Evolutionary conservation across 2,797 vertebrate species (phyloP), one percentile per base, ranked within the genome.

Genomic region (Streptopelia turtur): DNA sequence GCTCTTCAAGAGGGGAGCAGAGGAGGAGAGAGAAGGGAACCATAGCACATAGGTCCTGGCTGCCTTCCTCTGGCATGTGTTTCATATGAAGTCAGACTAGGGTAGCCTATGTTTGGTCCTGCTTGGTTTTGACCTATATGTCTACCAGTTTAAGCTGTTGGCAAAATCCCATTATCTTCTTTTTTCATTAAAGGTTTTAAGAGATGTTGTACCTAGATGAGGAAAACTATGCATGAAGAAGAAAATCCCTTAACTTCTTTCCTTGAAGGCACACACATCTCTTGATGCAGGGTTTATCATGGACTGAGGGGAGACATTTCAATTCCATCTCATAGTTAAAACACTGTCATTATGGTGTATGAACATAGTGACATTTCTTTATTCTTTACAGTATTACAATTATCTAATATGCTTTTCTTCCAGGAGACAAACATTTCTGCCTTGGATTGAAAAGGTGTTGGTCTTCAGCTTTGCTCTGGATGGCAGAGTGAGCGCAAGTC

Each of bases 31-130:
- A 6, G 10, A 61, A 57, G 13, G 28, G 18, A 77, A 43, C 9
- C 1, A 0, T 14, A n/a, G 16, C 1, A 2, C 43, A 5, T 10
- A 14, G 35, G 10, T 61, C 52, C 30, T 69, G 39, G 7, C 20
- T 85, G 39, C 27, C 20, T 55, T 81, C 39, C 23, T 60, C 7
- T 39, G 31, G 7, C 25, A 33, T 27, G 45, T 30, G 7, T 77
- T 85, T 85, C 41, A 27, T 10, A 31, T 24, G 15, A 72, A 4
- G 2, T 85, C 52, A 83, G 30, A 27, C 15, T 60, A 49, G n/a
- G 7, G 30, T 84, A 31, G 25, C 9, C 20, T 65, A 5, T 56
- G 45, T 52, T 77, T 27, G 4, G 7, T 21, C 8, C 28, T 80
- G 86, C 65, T 49, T 49, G 49, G 5, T n/a, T 70, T 81, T 92